Evolutionary conservation across 2,113 vertebrate genomes (phyloP).

Genomic region (Fulica atra): DNA sequence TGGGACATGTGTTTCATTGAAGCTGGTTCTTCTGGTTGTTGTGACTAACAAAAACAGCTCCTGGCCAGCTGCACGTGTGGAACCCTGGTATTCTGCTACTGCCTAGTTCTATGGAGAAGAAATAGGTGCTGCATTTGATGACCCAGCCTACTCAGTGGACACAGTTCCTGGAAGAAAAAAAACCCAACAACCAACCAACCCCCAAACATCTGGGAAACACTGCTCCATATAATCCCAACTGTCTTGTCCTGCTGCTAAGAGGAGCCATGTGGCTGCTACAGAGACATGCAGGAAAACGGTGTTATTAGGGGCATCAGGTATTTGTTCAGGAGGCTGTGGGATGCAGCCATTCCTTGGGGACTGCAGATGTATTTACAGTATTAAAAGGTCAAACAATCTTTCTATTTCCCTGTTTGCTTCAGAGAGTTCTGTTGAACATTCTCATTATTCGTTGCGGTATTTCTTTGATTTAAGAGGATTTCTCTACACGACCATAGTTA

Average conservation of each 20-base stretch:
- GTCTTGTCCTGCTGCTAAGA: neutral
- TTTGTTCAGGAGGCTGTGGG: slow-evolving; percentile 45
- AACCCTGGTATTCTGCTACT: neutral
- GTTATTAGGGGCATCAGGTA: slow-evolving; percentile 18
- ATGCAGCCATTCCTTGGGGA: slow-evolving; percentile 27
- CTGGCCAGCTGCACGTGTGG: neutral
- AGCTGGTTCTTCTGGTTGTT: neutral
- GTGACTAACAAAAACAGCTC: neutral
- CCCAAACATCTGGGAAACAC: neutral
- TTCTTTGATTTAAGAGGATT: slow-evolving; percentile 64
- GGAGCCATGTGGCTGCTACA: neutral
- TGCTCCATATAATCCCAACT: neutral
- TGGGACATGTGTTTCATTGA: neutral
- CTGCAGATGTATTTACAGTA: slow-evolving; percentile 54
- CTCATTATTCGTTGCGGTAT: slow-evolving; percentile 2
- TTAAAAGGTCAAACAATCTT: slow-evolving; percentile 71
- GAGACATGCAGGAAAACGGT: neutral
- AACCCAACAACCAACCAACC: neutral
- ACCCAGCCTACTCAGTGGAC: neutral
- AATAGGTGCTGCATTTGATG: neutral
- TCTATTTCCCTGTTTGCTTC: slow-evolving; percentile 33
- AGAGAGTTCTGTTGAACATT: slow-evolving; percentile 28
- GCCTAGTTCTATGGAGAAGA: neutral
- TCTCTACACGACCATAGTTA: slow-evolving; percentile 30
- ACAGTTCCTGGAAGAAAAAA: neutral